Evolutionary conservation across 2,113 vertebrate genomes (phyloP), one percentile per base, ranked within the genome.

Genomic region (Myiopsitta monachus): DNA sequence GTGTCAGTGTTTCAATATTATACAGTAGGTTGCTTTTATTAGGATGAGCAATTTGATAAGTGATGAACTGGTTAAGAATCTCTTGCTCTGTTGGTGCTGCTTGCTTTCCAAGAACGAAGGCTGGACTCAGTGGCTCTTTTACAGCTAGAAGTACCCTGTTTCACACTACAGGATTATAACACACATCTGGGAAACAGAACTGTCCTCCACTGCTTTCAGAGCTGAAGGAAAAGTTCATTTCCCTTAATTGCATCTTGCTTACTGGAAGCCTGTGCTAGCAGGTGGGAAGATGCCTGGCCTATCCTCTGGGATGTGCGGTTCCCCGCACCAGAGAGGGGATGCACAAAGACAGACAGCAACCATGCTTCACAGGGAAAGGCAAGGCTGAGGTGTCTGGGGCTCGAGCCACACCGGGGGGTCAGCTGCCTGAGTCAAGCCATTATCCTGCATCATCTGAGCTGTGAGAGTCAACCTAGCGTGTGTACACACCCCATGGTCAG

Each of bases 231-330:
- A 63, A 43, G 18, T 79, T 85, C 1, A 16, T 64, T 79, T 90
- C 31, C 72, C 36, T 83, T 59, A 66, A 55, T 28, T 0, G 1
- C 24, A 18, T 83, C 51, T 90, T 3, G 1, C 49, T 75, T 38
- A 39, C 18, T 0, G 4, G 59, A 38, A 80, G 24, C 19, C 39
- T n/a, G 23, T 0, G 7, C 31, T 15, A 36, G 49, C 39, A 18
- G 0, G 17, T 16, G 62, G 51, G 90, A 80, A 61, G 67, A 46
- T 0, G 1, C 49, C 28, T n/a, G 31, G 19, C n/a, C 70, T n/a
- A 27, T 87, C 44, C 73, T 15, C 4, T 0, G 10, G 39, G 78
- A 69, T 31, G 23, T 1, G 0, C 1, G 0, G 23, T 30, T 59
- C 39, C 24, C 7, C 9, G 43, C 31, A 4, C 5, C 2, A 75